These are phyloP conservation scores for Lutraria rhynchaena DNA, from an alignment of 1,140 invertebrate species.

Conservation along the genomic window DNA sequence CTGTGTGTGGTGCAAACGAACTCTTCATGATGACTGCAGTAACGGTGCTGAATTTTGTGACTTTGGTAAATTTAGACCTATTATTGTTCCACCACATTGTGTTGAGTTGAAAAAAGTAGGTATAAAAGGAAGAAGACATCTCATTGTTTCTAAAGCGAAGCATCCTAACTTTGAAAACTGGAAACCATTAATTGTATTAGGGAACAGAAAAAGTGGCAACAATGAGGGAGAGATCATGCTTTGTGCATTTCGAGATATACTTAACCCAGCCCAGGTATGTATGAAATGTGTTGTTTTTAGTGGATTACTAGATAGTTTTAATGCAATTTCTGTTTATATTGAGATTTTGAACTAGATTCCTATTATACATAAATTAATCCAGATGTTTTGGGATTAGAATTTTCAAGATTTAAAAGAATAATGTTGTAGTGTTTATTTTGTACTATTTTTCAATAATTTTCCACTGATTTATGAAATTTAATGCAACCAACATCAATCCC, in stretches of 20 bases:
- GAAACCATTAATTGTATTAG: constrained; percentile 85
- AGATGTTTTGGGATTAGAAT: too few relatives aligned
- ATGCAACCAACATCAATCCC: too few relatives aligned
- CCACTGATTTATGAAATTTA: too few relatives aligned
- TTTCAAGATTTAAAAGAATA: too few relatives aligned
- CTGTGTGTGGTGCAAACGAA: constrained; percentile 95
- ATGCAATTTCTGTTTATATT: too few relatives aligned
- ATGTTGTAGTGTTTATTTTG: too few relatives aligned
- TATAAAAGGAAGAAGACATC: constrained; percentile 78
- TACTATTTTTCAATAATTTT: too few relatives aligned
- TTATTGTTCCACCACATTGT: constrained; percentile 83
- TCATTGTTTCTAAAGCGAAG: constrained; percentile 80
- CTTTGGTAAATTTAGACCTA: constrained; percentile 79
- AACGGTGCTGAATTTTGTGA: constrained; percentile 78
- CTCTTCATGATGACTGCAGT: constrained; percentile 88
- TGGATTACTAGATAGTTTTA: too few relatives aligned
- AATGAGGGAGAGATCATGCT: constrained; percentile 91
- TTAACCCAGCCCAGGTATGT: constrained; percentile 94
- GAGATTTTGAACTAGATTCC: too few relatives aligned
- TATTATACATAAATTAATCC: too few relatives aligned
- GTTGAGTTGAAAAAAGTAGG: constrained; percentile 80
- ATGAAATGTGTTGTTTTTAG: too few relatives aligned
- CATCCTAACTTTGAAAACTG: constrained; percentile 79
- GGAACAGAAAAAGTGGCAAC: constrained; percentile 94
- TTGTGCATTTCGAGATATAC: constrained; percentile 89